Percentiles rank a stretch among this genome's conserved stretches.
Conservation (phyloP, 2,113 vertebrate species). For the Pterocles burchelli region DNA sequence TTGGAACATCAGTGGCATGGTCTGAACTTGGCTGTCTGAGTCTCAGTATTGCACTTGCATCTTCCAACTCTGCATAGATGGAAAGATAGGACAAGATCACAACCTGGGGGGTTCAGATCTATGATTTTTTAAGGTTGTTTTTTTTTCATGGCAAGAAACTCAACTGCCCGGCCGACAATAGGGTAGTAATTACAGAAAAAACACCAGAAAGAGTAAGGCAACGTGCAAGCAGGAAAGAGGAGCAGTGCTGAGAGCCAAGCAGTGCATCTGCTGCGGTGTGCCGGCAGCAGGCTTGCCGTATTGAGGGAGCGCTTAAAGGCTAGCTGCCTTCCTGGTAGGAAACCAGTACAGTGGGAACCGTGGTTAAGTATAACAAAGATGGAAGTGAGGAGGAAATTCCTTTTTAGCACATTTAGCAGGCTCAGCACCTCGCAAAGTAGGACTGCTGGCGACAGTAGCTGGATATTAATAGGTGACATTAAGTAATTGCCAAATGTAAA, state of each 20-base stretch:
- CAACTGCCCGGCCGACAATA: not conserved
- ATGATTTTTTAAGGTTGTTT: accelerated
- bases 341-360: not conserved
- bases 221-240: not conserved
- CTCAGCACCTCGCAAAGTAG: not conserved
- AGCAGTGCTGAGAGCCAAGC: accelerated
- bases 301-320: not conserved
- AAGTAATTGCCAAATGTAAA: slow-evolving; percentile 51
- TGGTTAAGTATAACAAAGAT: not conserved
- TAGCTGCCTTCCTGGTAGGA: not conserved
- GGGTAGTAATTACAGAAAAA: not conserved
- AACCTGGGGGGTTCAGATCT: not conserved
- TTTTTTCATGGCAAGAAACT: not conserved
- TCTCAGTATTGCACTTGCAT: not conserved
- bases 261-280: not conserved
- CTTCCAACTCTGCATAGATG: not conserved
- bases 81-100: not conserved
- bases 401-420: slow-evolving; percentile 23
- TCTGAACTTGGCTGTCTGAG: not conserved
- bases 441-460: not conserved
- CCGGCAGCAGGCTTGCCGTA: not conserved
- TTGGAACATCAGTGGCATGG: not conserved
- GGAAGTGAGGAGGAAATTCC: slow-evolving; percentile 45
- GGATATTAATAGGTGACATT: slow-evolving; percentile 60
- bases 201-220: not conserved